Evolutionary conservation across 2,113 vertebrate genomes (phyloP).

Genomic region (Synodontis membranacea): DNA sequence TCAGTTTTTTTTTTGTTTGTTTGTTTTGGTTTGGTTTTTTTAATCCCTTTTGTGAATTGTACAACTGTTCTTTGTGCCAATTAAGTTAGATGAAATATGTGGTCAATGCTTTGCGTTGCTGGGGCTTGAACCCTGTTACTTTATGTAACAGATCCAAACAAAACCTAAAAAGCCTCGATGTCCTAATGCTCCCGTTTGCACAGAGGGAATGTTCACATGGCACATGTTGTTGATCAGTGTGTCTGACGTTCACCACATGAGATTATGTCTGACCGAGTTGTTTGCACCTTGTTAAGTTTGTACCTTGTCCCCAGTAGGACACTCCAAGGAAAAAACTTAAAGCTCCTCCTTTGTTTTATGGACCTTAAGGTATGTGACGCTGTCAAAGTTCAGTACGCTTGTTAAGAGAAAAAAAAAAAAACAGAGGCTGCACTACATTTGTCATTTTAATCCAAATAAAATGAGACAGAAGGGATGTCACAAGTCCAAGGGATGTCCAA

Average conservation of each 20-base stretch:
- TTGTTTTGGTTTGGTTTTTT: no score
- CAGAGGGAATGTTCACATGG: neutral
- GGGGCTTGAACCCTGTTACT: no score
- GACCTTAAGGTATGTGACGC: neutral
- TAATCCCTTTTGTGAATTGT: no score
- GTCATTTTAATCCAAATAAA: neutral
- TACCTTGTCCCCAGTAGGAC: conserved; percentile 34
- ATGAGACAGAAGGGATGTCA: neutral
- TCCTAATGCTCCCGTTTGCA: neutral
- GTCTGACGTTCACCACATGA: neutral
- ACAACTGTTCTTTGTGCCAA: no score
- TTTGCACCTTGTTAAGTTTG: neutral
- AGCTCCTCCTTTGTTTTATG: conserved; percentile 36
- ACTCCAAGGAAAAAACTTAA: conserved; percentile 19
- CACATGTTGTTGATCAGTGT: neutral
- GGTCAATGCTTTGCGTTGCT: no score
- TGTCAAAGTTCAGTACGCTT: conserved; percentile 35
- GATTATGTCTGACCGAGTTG: neutral
- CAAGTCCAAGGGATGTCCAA: neutral
- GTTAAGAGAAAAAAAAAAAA: neutral
- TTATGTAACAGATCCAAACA: neutral
- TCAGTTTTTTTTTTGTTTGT: no score
- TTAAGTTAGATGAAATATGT: no score
- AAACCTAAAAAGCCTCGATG: neutral
- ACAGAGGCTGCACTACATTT: neutral